Evolutionary conservation across 2,888 invertebrate species (phyloP).

Genomic region (Ornithoptera alexandrae): DNA sequence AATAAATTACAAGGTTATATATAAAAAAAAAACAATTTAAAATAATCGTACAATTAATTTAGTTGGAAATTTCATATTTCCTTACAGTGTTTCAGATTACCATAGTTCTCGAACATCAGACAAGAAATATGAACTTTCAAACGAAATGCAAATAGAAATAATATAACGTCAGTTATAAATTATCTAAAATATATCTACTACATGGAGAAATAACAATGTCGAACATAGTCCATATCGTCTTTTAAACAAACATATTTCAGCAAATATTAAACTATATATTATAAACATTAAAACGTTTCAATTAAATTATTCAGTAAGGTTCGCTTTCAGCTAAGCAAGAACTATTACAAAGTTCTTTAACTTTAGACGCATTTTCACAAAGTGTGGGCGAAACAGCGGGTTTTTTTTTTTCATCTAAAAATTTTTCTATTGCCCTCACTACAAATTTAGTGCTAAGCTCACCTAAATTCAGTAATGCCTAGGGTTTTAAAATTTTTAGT

Average conservation of each 20-base stretch:
- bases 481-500: slow-evolving; percentile 51
- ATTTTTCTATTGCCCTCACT: slow-evolving; percentile 41
- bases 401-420: slow-evolving; percentile 6
- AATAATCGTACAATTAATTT: slow-evolving; percentile 27
- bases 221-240: slow-evolving; percentile 1
- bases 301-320: slow-evolving; percentile 22
- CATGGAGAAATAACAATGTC: slow-evolving; percentile 42
- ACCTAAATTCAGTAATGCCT: slow-evolving; percentile 27
- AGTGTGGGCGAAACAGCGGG: slow-evolving; percentile 18
- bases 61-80: slow-evolving; percentile 41
- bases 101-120: neutral
- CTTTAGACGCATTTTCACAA: slow-evolving; percentile 21
- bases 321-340: slow-evolving; percentile 26
- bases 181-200: slow-evolving; percentile 17
- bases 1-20: slow-evolving; percentile 57
- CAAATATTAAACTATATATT: neutral
- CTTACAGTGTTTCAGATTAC: neutral
- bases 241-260: neutral
- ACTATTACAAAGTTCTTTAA: slow-evolving; percentile 27
- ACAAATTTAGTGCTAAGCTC: slow-evolving; percentile 36
- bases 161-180: slow-evolving; percentile 5
- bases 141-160: slow-evolving; percentile 11
- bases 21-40: slow-evolving; percentile 45
- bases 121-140: slow-evolving; percentile 22
- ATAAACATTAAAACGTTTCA: slow-evolving; percentile 11